Evolutionary conservation across 2,797 vertebrate genomes (phyloP).

Genomic region (Sylvia borin): DNA sequence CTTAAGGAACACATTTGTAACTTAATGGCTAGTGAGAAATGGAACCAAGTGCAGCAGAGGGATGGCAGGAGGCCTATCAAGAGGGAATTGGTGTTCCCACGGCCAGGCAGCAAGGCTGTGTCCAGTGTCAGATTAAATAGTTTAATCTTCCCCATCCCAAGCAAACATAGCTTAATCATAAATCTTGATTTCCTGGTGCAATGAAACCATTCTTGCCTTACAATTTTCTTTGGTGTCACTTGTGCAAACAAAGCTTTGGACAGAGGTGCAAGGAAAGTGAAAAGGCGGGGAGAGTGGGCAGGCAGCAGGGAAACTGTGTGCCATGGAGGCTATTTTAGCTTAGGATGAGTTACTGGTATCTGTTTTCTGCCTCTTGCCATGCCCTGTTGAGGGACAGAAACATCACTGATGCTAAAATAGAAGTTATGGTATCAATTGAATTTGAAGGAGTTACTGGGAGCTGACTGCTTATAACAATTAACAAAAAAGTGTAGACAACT

Average conservation of each 20-base stretch:
- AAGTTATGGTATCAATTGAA: not conserved
- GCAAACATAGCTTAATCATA: not conserved
- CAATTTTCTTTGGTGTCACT: not conserved
- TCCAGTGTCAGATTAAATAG: not conserved
- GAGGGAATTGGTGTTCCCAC: not conserved
- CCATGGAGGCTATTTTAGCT: not conserved
- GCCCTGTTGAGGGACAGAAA: not conserved
- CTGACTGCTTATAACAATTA: not conserved
- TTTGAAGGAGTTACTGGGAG: not conserved
- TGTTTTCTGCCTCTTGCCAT: not conserved
- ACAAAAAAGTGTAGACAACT: too few species aligned
- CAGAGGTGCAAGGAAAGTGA: not conserved
- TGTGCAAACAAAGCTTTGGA: not conserved
- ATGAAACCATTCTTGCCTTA: not conserved
- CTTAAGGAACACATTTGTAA: not conserved
- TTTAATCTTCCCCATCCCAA: not conserved
- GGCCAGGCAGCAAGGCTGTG: not conserved
- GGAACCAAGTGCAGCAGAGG: not conserved
- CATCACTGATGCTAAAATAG: not conserved
- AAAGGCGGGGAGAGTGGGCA: not conserved
- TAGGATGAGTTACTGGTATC: not conserved
- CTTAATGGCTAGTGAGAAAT: not conserved
- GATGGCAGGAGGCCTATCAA: not conserved
- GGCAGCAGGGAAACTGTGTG: not conserved
- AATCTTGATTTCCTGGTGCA: not conserved